Evolutionary conservation across 2,113 vertebrate species (phyloP).

Genomic region (Bettongia penicillata): DNA sequence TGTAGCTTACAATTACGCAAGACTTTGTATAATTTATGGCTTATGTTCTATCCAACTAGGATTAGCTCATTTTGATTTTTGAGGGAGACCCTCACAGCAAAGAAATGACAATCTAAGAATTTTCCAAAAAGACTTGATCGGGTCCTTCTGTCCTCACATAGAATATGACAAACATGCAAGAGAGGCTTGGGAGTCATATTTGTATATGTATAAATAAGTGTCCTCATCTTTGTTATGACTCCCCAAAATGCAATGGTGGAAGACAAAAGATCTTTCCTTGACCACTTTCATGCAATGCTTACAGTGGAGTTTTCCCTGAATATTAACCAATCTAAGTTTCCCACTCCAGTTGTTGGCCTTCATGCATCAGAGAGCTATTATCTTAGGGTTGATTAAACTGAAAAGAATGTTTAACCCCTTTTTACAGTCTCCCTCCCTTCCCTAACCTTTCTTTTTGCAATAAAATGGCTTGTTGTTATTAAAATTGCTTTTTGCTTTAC

Average conservation of each 20-base stretch:
- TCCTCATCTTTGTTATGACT: not conserved
- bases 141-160: not conserved
- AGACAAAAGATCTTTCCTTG: not conserved
- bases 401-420: not conserved
- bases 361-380: not conserved
- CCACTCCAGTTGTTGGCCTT: not conserved
- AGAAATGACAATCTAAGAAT: not conserved
- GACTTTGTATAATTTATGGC: not conserved
- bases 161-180: not conserved
- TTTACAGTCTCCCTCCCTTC: not conserved
- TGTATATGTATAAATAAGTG: slow-evolving; percentile 3
- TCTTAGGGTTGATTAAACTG: not conserved
- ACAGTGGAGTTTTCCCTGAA: not conserved
- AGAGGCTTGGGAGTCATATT: not conserved
- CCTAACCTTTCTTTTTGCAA: not conserved
- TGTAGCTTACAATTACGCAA: slow-evolving; percentile 21
- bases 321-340: not conserved
- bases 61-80: not conserved
- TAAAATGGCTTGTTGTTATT: not conserved
- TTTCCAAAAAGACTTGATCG: not conserved
- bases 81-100: not conserved
- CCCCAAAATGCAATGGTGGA: slow-evolving; percentile 1
- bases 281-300: not conserved
- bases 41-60: not conserved
- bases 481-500: not conserved